Evolutionary conservation across 2,797 vertebrate genomes (phyloP).

Genomic region (Coracias cyanogaster): DNA sequence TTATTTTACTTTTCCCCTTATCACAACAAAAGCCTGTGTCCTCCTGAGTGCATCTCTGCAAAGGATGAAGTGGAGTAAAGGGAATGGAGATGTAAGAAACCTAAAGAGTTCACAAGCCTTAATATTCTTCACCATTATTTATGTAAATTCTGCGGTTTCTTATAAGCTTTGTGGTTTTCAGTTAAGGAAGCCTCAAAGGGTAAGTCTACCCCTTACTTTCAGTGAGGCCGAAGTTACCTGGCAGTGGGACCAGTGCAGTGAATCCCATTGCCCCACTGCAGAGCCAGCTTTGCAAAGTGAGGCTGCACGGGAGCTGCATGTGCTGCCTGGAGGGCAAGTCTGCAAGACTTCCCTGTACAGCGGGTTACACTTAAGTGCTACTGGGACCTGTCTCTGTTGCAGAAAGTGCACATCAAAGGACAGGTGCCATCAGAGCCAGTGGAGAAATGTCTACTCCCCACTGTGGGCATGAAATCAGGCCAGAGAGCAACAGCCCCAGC

Average conservation of each 20-base stretch:
- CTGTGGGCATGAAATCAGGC: background rate
- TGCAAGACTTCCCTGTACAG: accelerated
- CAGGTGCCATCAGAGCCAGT: background rate
- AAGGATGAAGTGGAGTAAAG: background rate
- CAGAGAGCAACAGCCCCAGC: background rate
- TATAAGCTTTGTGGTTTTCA: background rate
- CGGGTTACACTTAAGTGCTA: background rate
- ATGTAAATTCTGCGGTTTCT: background rate
- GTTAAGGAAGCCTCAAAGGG: background rate
- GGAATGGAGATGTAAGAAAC: background rate
- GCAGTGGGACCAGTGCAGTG: background rate
- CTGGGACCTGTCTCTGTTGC: background rate
- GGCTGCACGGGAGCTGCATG: accelerated
- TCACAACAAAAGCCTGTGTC: background rate
- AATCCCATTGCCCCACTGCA: accelerated
- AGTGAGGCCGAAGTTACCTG: background rate
- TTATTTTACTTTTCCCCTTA: background rate
- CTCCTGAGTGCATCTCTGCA: background rate
- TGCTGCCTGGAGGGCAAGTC: background rate
- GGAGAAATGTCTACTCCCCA: background rate
- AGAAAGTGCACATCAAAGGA: background rate
- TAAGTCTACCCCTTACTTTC: background rate
- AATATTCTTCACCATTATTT: background rate
- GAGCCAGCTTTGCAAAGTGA: accelerated
- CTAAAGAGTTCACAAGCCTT: background rate